Conservation (phyloP, 2,888 invertebrate species). For the Tanaodytes sp. region DNA sequence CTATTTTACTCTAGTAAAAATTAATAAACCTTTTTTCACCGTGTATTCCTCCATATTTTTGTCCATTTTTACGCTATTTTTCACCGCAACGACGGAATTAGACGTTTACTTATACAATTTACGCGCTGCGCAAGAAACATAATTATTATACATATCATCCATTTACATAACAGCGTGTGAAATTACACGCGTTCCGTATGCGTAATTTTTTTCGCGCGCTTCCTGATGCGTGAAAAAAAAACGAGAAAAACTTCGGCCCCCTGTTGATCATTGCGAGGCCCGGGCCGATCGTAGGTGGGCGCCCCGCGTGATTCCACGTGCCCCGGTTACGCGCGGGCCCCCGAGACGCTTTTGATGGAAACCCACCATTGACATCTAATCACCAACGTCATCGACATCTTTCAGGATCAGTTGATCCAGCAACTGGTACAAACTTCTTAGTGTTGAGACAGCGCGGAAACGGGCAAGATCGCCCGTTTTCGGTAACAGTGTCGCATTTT, state of each 20-base stretch:
- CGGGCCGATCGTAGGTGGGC: background rate
- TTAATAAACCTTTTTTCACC: too few relatives aligned
- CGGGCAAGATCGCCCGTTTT: conserved; percentile 30
- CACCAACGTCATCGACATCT: conserved; percentile 43
- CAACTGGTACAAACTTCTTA: conserved; percentile 43
- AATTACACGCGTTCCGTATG: conserved; percentile 34
- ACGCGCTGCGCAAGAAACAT: too few relatives aligned
- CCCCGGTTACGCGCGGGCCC: background rate
- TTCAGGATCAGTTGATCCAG: conserved; percentile 47
- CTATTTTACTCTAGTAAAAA: too few relatives aligned
- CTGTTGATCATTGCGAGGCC: conserved; percentile 1
- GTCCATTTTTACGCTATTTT: too few relatives aligned
- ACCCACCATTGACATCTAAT: conserved; percentile 46
- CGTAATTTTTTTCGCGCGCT: conserved; percentile 38
- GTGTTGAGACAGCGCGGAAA: conserved; percentile 34
- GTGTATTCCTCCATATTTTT: too few relatives aligned
- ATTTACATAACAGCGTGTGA: conserved; percentile 47
- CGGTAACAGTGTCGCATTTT: background rate
- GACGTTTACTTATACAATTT: too few relatives aligned
- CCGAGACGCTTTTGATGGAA: conserved; percentile 24
- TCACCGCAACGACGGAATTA: too few relatives aligned
- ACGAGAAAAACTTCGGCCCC: too few relatives aligned
- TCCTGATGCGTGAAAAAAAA: conserved; percentile 49
- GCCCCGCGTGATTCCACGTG: background rate
- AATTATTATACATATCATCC: too few relatives aligned